These are phyloP conservation scores for Nematolebias whitei DNA, from an alignment of 2,113 vertebrate species.

Conservation along the genomic window DNA sequence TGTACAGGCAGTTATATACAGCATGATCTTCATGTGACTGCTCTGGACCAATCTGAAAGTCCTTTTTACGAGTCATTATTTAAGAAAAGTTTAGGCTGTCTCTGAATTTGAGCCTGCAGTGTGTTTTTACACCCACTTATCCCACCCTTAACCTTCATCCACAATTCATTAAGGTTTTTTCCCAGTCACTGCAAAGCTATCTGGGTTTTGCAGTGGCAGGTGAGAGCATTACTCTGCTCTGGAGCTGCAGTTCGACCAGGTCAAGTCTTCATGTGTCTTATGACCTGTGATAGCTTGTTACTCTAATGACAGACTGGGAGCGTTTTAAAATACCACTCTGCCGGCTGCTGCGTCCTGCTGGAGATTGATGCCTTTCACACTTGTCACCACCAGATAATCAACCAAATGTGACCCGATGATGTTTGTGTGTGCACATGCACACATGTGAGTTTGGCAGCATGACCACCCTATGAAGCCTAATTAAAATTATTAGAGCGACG, in stretches of 20 bases:
- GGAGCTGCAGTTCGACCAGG: background rate
- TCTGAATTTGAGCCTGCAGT: background rate
- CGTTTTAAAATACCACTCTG: conserved; percentile 32
- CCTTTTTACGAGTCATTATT: no score
- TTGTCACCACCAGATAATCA: conserved; percentile 66
- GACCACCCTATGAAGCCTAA: conserved; percentile 10
- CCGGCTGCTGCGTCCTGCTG: conserved; percentile 29
- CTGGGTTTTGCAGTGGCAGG: conserved; percentile 7
- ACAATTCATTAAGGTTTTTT: conserved; percentile 9
- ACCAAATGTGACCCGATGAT: conserved; percentile 41
- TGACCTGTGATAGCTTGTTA: conserved; percentile 10
- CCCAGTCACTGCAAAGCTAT: background rate
- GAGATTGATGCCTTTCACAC: conserved; percentile 64
- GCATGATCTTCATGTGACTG: no score
- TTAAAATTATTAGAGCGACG: conserved; percentile 19
- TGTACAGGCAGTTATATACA: no score
- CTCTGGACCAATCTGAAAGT: background rate
- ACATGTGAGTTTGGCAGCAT: conserved; percentile 7
- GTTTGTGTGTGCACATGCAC: conserved; percentile 9
- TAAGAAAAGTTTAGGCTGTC: background rate
- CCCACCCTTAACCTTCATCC: background rate
- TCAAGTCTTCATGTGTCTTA: conserved; percentile 19
- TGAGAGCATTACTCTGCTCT: background rate
- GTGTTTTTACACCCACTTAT: conserved; percentile 8
- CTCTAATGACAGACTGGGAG: conserved; percentile 20